Evolutionary conservation across 2,797 vertebrate genomes (phyloP), one percentile per base, ranked within the genome.

Genomic region (Urophycis tenuis): DNA sequence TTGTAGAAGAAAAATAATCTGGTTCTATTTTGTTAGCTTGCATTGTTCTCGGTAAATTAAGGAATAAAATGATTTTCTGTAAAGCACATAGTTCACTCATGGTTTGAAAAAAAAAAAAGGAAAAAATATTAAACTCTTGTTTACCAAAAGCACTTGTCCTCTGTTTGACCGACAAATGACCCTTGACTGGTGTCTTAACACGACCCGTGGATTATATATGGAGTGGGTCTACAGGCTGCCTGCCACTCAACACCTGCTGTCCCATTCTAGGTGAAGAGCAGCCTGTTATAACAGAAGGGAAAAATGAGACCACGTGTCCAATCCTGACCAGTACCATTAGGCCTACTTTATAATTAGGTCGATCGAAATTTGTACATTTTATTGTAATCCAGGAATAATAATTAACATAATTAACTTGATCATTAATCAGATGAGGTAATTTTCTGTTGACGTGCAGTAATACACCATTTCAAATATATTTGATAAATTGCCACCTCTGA

Each of bases 11-110:
- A 92, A 91, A 91, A 86, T 29, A 88, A 94, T 90, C 89, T 91
- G 93, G 90, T 92, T 94, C 90, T 95, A 95, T 96, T 96, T 97
- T 96, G 93, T 93, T 94, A 93, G 92, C 93, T 92, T 92, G 88
- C 93, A 93, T 91, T 86, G 85, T 89, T 89, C 77, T 76, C 86
- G 88, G 87, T 94, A 92, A 93, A 89, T 93, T 88, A 93, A 93
- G 82, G 87, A 87, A 82, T 81, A 41, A 74, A 79, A 81, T n/a
- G 45, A 64, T 41, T 88, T 49, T 70, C 30, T 29, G 67, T 32
- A 70, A 70, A 70, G 67, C 30, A n/a, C n/a, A 49, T 29, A 22
- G 19, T 70, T 70, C 67, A 70, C 67, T 71, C 32, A 71, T 30
- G 67, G 30, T 71, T 32, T 71, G 14, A 67, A 67, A 67, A 64